phyloP scores from a whole-genome alignment of 2,113 vertebrate species.

The Ochotona curzoniae region DNA sequence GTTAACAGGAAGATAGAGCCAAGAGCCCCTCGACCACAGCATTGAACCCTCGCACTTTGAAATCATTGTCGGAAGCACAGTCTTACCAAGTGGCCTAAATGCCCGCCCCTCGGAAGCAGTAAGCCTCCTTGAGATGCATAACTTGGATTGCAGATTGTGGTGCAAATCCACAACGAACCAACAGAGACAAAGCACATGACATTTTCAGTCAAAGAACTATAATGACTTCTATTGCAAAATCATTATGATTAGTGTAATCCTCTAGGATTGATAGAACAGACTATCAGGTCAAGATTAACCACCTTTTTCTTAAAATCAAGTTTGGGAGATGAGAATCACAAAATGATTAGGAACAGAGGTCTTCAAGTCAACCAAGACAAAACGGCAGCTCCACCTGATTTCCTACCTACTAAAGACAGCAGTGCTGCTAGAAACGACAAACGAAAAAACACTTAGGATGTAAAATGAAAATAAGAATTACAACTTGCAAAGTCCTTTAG shows the following conservation, averaged over 20 bases:
- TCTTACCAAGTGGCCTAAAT: too few species aligned
- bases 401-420: background rate
- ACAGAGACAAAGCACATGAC: background rate
- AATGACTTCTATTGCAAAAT: background rate
- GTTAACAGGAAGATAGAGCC: too few species aligned
- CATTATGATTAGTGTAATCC: background rate
- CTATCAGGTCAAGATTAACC: background rate
- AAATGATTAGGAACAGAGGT: background rate
- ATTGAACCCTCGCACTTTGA: too few species aligned
- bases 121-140: background rate
- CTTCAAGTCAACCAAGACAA: background rate
- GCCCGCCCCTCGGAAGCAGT: too few species aligned
- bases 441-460: background rate
- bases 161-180: background rate
- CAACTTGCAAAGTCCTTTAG: background rate
- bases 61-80: too few species aligned
- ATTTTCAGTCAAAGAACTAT: background rate
- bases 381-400: background rate
- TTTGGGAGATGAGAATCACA: constrained; percentile 4
- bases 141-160: background rate
- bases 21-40: too few species aligned
- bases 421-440: background rate
- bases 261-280: background rate
- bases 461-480: background rate
- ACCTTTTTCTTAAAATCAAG: constrained; percentile 35